These are phyloP conservation scores for Diarsia dahlii DNA, from an alignment of 2,888 invertebrate species.

Conservation along the genomic window DNA sequence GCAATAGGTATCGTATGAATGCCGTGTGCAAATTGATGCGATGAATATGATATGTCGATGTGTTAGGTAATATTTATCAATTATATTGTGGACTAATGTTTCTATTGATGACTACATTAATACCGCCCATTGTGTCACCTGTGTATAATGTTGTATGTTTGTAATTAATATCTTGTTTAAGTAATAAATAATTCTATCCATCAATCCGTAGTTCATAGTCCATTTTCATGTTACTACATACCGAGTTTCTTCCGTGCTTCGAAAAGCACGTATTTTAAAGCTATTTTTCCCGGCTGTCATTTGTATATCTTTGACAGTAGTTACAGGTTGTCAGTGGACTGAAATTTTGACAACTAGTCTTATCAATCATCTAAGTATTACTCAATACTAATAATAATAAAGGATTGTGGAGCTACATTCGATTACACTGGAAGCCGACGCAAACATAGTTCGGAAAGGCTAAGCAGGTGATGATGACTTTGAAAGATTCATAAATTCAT, in stretches of 20 bases:
- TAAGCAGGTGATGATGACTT: background rate
- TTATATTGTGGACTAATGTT: background rate
- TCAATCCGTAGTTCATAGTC: background rate
- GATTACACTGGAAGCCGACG: no score
- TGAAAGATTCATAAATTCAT: background rate
- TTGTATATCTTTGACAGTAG: no score
- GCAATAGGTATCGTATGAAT: constrained; percentile 1
- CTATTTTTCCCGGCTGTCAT: no score
- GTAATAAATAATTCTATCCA: background rate
- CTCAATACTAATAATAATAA: no score
- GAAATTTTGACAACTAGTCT: no score
- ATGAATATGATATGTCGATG: background rate
- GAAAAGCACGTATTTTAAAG: no score
- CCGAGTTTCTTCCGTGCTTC: no score
- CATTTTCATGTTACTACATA: background rate
- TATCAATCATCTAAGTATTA: no score
- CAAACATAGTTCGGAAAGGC: no score
- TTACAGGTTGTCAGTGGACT: no score
- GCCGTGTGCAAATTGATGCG: constrained; percentile 10
- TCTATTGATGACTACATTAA: background rate
- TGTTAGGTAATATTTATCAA: constrained; percentile 4
- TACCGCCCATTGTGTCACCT: background rate
- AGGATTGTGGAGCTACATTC: no score
- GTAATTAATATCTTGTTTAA: background rate
- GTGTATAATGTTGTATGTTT: background rate